Base-by-base conservation (phyloP, 2,888 invertebrate genomes). In the Coelogynopora nodosa region DNA sequence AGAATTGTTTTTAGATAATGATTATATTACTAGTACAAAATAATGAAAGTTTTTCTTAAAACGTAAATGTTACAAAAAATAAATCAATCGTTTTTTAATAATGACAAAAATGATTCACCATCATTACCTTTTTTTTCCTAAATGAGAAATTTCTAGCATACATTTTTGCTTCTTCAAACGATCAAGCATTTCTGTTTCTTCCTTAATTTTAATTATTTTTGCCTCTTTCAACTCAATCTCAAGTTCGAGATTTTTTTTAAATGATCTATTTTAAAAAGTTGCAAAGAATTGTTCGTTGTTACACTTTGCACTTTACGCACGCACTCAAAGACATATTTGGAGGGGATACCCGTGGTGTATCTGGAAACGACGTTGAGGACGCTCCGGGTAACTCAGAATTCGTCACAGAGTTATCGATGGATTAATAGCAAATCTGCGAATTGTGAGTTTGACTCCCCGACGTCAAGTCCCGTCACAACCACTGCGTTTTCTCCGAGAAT, bases 151-250 rank as follows among this genome's bases (percentile, higher is more conserved):
- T n/a, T n/a, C n/a, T n/a, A n/a, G n/a, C n/a, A n/a, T n/a, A n/a
- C n/a, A n/a, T n/a, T n/a, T n/a, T n/a, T n/a, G n/a, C 49, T 23
- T 31, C 67, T 84, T 29, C 49, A 67, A 84, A 27, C 31, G 31
- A 67, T n/a, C n/a, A n/a, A 84, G 26, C 26, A 80, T 26, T 80
- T 2, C 80, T 26, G 80, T 80, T 80, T 80, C 80, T n/a, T 80
- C 80, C 80, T 80, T 27, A 27, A 80, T 80, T 27, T 80, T 80
- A 10, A 10, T 80, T 26, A 80, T 80, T 80, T 80, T 80, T 27
- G 80, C 80, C 29, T 80, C 29, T 27, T 80, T 80, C 23, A 80
- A 2, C 29, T 80, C 80, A 80, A 80, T 80, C 80, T 80, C 23
- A 10, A 80, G 29, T 26, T 26, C 26, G 26, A 80, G 80, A 80